phyloP scores from a whole-genome alignment of 2,113 vertebrate species.

The Catagonus wagneri region DNA sequence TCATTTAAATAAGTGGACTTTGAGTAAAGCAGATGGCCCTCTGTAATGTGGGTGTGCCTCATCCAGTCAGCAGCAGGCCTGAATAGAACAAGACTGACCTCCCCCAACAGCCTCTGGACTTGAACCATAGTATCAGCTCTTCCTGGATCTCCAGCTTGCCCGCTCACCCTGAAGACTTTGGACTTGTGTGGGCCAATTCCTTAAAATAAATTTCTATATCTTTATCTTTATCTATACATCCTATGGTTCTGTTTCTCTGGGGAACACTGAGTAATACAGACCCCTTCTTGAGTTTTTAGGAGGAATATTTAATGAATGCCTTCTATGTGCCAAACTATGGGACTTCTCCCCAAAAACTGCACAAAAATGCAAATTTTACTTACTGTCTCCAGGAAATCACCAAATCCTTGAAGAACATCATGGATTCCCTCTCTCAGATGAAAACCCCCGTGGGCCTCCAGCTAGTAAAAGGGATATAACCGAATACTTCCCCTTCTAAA shows the following conservation, averaged over 20 bases:
- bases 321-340: not conserved
- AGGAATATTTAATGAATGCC: not conserved
- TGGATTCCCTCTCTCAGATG: not conserved
- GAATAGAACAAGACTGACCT: not conserved
- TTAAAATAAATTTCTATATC: conserved; percentile 1
- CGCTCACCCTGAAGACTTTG: not conserved
- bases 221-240: not conserved
- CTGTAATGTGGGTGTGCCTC: not conserved
- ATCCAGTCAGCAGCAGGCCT: not conserved
- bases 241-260: conserved; percentile 1
- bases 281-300: not conserved
- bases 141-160: not conserved
- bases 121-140: not conserved
- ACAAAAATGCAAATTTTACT: not conserved
- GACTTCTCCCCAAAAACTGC: not conserved
- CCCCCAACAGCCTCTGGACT: not conserved
- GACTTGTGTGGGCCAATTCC: not conserved
- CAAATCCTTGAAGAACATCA: not conserved
- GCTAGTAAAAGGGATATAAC: not conserved
- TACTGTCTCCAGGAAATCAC: not conserved
- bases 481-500: not conserved
- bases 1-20: not conserved
- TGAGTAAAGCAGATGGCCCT: not conserved
- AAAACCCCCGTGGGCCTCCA: not conserved
- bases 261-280: conserved; percentile 14